These are phyloP conservation scores for Hyppa rectilinea DNA, from an alignment of 2,888 invertebrate genomes.

Conservation along the genomic window DNA sequence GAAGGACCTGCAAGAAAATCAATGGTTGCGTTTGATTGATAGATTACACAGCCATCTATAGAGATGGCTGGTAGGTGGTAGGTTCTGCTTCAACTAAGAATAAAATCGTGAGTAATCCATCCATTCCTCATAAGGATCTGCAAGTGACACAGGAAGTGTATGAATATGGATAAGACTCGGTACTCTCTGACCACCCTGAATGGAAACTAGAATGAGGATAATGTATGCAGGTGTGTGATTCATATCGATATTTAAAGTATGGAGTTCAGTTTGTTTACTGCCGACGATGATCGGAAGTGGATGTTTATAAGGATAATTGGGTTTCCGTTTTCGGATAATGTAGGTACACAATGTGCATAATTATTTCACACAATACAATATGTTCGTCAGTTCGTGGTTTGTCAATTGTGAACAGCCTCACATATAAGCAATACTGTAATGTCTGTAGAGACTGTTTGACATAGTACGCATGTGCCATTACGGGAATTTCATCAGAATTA, in stretches of 20 bases:
- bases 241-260: constrained; percentile 49
- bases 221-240: constrained; percentile 58
- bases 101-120: constrained; percentile 53
- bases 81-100: constrained; percentile 36
- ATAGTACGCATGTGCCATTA: neutral
- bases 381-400: neutral
- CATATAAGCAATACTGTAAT: neutral
- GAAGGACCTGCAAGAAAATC: neutral
- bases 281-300: constrained; percentile 44
- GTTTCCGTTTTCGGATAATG: constrained; percentile 26
- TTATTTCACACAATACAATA: neutral
- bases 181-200: constrained; percentile 53
- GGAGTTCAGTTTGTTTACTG: constrained; percentile 44
- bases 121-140: constrained; percentile 44
- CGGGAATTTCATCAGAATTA: neutral
- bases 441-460: neutral
- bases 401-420: neutral
- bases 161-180: constrained; percentile 54
- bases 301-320: constrained; percentile 17
- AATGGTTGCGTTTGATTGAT: constrained; percentile 18
- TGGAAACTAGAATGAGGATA: constrained; percentile 66
- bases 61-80: too few species aligned
- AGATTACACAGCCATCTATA: constrained; percentile 10
- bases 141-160: constrained; percentile 62
- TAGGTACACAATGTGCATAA: neutral